Evolutionary conservation across 2,113 vertebrate genomes (phyloP), one percentile per base, ranked within the genome.

Genomic region (Hoplias malabaricus): DNA sequence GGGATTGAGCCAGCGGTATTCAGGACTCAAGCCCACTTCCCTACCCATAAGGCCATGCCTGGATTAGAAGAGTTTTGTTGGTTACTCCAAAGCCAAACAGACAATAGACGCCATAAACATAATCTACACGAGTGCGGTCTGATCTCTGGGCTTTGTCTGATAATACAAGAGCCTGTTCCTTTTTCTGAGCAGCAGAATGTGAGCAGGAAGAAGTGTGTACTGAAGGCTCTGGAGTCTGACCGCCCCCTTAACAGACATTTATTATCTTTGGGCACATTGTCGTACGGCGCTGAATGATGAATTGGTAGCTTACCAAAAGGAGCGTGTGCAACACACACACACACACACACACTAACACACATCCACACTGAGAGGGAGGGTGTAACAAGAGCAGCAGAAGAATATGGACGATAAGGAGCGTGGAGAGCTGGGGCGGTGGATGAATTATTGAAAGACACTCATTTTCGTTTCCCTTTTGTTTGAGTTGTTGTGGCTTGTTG

Each of bases 241-340:
- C 50, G 13, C 69, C 63, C 67, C 69, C 66, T 25, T 71, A 81
- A 79, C 79, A 48, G 82, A 67, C 62, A 56, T 19, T 34, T 9
- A 61, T 73, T 84, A 84, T 84, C 79, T 81, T 21, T 62, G 42
- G 48, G 38, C 69, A 81, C 79, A 84, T 46, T 69, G 19, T 67
- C 54, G 27, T 46, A 63, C 75, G 72, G 27, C 75, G 10, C 69
- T 75, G 62, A 27, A 75, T n/a, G 67, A 81, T 42, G 23, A 74
- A 75, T 13, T 66, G 36, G 13, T 53, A 33, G 42, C 31, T 56
- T 36, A 2, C 34, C 56, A 68, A 46, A 68, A 25, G 25, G 19
- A 59, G 11, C 54, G 5, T 4, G 29, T 16, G 14, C 27, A 43
- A 43, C 42, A n/a, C n/a, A 13, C 63, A 43, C 34, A n/a, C 27